These are phyloP conservation scores for Thalassaphorura encarpata DNA, from an alignment of 1,140 invertebrate species.

Conservation along the genomic window DNA sequence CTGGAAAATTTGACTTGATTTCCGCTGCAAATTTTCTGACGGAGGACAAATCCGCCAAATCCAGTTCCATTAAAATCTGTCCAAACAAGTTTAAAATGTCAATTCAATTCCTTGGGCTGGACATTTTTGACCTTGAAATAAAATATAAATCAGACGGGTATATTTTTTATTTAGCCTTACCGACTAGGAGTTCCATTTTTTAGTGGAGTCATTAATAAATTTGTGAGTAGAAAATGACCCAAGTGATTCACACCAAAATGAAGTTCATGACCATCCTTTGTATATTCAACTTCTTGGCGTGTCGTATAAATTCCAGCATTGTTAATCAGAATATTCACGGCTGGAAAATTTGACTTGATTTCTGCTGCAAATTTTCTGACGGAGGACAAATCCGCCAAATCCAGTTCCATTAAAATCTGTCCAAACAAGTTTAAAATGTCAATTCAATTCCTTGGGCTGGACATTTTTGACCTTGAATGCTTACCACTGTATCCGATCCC, in stretches of 20 bases:
- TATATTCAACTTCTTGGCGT: background rate
- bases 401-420: conserved; percentile 7
- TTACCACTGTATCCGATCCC: conserved; percentile 3
- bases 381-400: background rate
- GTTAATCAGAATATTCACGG: conserved; percentile 9
- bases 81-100: background rate
- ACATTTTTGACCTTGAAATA: background rate
- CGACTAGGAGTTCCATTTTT: conserved; percentile 1
- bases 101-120: background rate
- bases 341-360: background rate
- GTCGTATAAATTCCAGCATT: conserved; percentile 2
- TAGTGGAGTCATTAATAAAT: conserved; percentile 1
- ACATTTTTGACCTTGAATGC: background rate
- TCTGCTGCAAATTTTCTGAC: background rate
- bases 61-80: conserved; percentile 7
- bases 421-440: background rate
- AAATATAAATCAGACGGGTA: background rate
- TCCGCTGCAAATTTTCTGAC: background rate
- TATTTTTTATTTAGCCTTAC: background rate
- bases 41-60: background rate
- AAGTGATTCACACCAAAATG: conserved; percentile 10
- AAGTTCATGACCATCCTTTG: conserved; percentile 1
- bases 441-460: background rate
- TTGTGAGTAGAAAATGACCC: conserved; percentile 11
- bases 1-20: background rate